Percentiles rank a stretch among this genome's conserved stretches.
phyloP scores from a whole-genome alignment of 2,888 invertebrate species.

The Heliconius ismenius region DNA sequence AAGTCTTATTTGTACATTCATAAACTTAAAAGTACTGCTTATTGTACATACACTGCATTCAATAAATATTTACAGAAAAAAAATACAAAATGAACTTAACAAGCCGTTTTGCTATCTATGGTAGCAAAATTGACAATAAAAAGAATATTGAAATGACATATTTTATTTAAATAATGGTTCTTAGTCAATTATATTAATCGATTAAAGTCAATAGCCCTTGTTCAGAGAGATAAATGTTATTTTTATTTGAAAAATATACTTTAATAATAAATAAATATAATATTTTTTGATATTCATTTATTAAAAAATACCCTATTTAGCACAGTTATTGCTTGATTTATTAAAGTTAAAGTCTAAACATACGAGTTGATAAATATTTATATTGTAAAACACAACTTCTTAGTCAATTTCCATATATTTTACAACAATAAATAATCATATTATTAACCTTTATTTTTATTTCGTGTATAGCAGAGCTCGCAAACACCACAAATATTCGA shows the following conservation, averaged over 20 bases:
- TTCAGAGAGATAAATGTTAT: not conserved
- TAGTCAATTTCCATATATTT: no score
- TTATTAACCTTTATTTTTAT: no score
- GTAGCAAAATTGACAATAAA: not conserved
- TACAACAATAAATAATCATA: no score
- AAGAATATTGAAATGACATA: not conserved
- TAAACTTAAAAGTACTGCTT: no score
- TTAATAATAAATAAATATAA: no score
- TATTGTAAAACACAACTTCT: no score
- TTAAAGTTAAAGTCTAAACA: no score
- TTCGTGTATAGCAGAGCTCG: not conserved
- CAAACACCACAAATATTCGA: not conserved
- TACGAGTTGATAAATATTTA: no score
- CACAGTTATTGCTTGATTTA: no score
- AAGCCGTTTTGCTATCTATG: conserved; percentile 2
- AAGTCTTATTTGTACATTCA: no score
- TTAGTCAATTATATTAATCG: not conserved
- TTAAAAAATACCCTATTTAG: not conserved
- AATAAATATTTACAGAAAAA: not conserved
- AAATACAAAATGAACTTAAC: not conserved
- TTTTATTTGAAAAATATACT: no score
- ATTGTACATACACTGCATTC: not conserved
- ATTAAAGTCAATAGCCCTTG: not conserved
- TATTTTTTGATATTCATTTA: not conserved
- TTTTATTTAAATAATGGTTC: not conserved